Evolutionary conservation across 2,797 vertebrate genomes (phyloP).

Genomic region (Chaenodraco wilsoni): DNA sequence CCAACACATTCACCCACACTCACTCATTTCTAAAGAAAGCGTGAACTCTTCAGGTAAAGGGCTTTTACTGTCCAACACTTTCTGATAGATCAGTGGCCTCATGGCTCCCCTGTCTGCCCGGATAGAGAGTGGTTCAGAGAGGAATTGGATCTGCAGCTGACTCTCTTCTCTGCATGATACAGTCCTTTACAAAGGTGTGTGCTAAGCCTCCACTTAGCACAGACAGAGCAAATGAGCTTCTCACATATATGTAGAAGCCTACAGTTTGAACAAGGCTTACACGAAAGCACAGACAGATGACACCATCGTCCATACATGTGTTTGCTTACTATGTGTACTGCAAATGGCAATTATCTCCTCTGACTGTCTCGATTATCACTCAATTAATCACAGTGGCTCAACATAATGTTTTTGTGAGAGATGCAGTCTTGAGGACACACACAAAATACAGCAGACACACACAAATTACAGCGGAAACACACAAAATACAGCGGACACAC

Average conservation of each 20-base stretch:
- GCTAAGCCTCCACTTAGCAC: conserved; percentile 35
- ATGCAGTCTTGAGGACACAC: background rate
- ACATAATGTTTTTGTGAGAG: conserved; percentile 12
- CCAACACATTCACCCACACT: too few relatives aligned
- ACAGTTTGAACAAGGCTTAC: conserved; percentile 50
- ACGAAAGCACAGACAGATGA: conserved; percentile 32
- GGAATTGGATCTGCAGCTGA: conserved; percentile 44
- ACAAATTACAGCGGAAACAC: too few relatives aligned
- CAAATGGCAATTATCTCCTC: conserved; percentile 46
- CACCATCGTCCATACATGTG: background rate
- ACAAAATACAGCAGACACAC: too few relatives aligned
- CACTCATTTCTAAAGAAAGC: conserved; percentile 15
- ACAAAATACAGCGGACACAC: too few relatives aligned
- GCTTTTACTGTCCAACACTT: conserved; percentile 27
- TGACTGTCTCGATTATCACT: conserved; percentile 30
- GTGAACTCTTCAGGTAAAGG: background rate
- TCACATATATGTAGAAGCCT: conserved; percentile 38
- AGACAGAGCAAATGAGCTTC: conserved; percentile 33
- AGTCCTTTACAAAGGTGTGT: conserved; percentile 18
- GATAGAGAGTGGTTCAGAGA: conserved; percentile 33
- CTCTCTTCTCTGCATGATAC: conserved; percentile 49
- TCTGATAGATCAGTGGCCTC: conserved; percentile 17
- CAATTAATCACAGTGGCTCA: conserved; percentile 2
- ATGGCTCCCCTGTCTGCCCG: conserved; percentile 4
- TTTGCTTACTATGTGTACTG: conserved; percentile 12